phyloP scores from a whole-genome alignment of 2,113 vertebrate genomes.

The Pica pica region DNA sequence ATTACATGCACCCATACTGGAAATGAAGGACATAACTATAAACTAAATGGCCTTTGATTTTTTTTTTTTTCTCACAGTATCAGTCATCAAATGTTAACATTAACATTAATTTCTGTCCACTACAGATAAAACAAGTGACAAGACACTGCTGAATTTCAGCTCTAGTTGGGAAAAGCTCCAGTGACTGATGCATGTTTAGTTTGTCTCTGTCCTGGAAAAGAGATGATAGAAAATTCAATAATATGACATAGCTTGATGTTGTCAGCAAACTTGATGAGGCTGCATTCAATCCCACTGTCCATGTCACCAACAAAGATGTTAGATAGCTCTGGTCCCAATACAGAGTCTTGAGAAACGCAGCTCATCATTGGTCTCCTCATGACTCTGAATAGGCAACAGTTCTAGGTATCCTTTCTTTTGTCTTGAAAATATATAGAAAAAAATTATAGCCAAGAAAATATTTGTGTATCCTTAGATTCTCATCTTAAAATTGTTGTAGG shows the following conservation, averaged over 20 bases:
- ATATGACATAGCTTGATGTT: background rate
- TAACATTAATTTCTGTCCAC: background rate
- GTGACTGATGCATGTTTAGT: background rate
- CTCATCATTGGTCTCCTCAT: accelerated
- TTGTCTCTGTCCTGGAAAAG: background rate
- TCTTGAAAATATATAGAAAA: background rate
- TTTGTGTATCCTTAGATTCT: background rate
- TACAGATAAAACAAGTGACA: background rate
- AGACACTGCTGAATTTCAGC: background rate
- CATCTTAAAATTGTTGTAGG: background rate
- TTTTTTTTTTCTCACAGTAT: background rate
- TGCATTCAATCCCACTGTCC: background rate
- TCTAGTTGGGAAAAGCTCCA: background rate
- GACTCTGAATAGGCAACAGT: background rate
- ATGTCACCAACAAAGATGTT: background rate
- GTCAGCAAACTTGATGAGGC: background rate
- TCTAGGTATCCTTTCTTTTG: background rate
- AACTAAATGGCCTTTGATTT: accelerated
- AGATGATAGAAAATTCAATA: background rate
- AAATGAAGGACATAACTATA: background rate
- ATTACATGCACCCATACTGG: background rate
- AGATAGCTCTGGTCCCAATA: background rate
- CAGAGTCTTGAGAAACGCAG: background rate
- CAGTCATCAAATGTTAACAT: background rate
- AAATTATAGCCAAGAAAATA: background rate